Evolutionary conservation across 2,797 vertebrate species (phyloP).

Genomic region (Acomys russatus): DNA sequence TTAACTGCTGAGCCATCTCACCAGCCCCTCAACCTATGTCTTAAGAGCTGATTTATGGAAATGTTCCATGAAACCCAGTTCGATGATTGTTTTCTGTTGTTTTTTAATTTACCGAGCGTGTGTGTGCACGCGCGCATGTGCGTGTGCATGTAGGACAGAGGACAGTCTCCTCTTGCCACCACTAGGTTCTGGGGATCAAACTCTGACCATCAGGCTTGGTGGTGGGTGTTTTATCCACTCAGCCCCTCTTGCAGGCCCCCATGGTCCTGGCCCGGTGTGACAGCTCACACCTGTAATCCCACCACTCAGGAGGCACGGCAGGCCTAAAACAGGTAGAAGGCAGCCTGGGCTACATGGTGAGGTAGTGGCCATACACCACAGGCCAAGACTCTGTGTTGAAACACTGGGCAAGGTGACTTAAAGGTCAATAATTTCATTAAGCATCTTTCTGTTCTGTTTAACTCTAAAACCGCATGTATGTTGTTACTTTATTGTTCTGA

Average conservation of each 20-base stretch:
- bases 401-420: background rate
- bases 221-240: background rate
- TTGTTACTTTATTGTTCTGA: background rate
- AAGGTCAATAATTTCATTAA: background rate
- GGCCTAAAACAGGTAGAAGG: background rate
- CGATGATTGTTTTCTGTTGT: background rate
- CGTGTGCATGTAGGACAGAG: background rate
- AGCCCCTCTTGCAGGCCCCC: background rate
- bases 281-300: background rate
- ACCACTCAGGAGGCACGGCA: background rate
- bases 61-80: background rate
- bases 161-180: background rate
- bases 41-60: background rate
- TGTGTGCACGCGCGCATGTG: background rate
- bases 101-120: background rate
- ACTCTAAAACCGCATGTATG: constrained; percentile 31
- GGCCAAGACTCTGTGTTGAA: background rate
- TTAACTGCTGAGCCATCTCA: too few relatives aligned
- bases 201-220: background rate
- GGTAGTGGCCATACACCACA: background rate
- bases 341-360: background rate
- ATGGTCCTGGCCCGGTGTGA: background rate
- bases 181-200: too few relatives aligned
- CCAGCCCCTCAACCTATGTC: background rate
- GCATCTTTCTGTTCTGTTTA: background rate